A percentile compares a stretch with the other conserved stretches of the same genome.
Conservation (phyloP, 2,113 vertebrate species). For the Oceanites oceanicus region DNA sequence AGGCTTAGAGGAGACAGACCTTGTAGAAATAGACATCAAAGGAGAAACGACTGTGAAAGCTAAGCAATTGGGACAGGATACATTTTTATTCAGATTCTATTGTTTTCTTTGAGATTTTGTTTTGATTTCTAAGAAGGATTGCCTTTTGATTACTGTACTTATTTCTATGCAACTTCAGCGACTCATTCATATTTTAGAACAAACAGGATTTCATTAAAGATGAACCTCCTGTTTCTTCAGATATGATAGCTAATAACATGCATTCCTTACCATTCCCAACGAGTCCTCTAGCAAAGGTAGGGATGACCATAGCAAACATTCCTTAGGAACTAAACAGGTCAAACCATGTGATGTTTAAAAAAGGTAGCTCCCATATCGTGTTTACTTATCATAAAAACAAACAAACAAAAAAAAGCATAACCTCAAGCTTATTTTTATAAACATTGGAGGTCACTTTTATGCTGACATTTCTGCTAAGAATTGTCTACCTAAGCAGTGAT, state of each 20-base stretch:
- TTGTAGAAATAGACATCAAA: neutral
- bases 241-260: neutral
- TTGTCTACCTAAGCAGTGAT: neutral
- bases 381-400: neutral
- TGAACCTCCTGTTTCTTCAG: neutral
- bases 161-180: neutral
- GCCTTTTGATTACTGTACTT: neutral
- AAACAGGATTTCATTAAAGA: neutral
- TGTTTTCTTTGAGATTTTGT: neutral
- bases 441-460: neutral
- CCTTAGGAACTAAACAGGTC: neutral
- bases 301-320: neutral
- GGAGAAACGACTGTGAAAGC: neutral
- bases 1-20: neutral
- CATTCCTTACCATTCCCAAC: neutral
- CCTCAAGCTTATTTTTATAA: neutral
- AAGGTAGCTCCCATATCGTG: neutral
- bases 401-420: neutral
- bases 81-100: neutral
- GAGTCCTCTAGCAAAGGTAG: neutral
- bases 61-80: neutral
- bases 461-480: neutral
- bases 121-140: conserved; percentile 3
- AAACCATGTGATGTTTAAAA: neutral
- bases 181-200: neutral